phyloP scores from a whole-genome alignment of 2,888 invertebrate genomes.

The Microplitis deprimator region DNA sequence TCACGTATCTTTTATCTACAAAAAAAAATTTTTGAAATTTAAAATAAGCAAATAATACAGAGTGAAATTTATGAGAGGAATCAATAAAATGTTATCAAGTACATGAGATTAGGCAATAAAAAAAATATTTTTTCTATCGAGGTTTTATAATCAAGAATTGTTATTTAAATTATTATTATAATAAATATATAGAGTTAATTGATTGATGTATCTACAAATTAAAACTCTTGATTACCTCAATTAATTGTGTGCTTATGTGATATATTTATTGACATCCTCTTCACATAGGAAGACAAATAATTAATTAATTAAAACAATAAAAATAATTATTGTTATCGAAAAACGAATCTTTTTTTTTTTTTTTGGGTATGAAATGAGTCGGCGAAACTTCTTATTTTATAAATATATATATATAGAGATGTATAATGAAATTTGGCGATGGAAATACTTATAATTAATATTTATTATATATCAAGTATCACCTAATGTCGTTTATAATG shows the following conservation, averaged over 20 bases:
- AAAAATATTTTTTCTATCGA: not conserved
- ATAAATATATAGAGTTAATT: slow-evolving; percentile 18
- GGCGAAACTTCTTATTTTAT: not conserved
- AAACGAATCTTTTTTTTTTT: slow-evolving; percentile 6
- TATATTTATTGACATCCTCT: slow-evolving; percentile 34
- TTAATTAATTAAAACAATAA: slow-evolving; percentile 48
- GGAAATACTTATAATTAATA: slow-evolving; percentile 8
- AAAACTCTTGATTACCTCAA: slow-evolving; percentile 11
- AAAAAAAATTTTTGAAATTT: not conserved
- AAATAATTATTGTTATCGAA: not conserved
- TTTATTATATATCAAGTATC: slow-evolving; percentile 5
- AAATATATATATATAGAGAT: not conserved
- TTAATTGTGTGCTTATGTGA: slow-evolving; percentile 8
- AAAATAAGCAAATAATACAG: not conserved
- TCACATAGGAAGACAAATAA: slow-evolving; percentile 60
- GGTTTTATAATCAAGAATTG: not conserved
- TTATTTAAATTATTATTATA: not conserved
- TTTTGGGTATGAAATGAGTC: slow-evolving; percentile 5
- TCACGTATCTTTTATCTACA: not conserved
- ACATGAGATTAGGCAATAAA: not conserved
- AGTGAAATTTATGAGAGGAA: not conserved
- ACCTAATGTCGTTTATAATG: slow-evolving; percentile 23
- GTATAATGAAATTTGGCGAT: slow-evolving; percentile 23
- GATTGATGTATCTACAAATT: slow-evolving; percentile 31
- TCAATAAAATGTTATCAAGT: not conserved